Conservation (phyloP, 2,113 vertebrate species). For the Verasper variegatus region DNA sequence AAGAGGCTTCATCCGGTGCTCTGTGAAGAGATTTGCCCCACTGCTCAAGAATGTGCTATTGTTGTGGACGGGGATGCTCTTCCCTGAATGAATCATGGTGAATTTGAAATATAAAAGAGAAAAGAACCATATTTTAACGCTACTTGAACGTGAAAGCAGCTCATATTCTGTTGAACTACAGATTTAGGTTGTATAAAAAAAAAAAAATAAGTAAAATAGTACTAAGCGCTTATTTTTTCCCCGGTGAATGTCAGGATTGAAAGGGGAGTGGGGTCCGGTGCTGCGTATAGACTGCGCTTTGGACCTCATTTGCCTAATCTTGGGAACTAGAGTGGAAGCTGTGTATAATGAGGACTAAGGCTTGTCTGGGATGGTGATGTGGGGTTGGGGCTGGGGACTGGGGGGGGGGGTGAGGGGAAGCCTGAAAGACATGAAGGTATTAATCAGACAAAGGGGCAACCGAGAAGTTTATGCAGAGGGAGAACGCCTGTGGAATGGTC, state of each 20-base stretch:
- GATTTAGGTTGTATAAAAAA: conserved; percentile 19
- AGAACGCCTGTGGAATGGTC: conserved; percentile 79
- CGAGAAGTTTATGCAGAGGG: conserved; percentile 80
- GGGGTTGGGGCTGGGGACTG: conserved; percentile 7
- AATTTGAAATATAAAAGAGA: conserved; percentile 3
- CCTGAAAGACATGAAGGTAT: conserved; percentile 85
- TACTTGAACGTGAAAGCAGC: conserved; percentile 9
- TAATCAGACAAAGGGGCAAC: conserved; percentile 82
- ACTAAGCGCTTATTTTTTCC: conserved; percentile 51
- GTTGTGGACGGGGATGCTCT: conserved; percentile 49
- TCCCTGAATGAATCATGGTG: conserved; percentile 17
- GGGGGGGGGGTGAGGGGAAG: not conserved
- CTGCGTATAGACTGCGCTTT: conserved; percentile 76
- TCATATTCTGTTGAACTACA: conserved; percentile 14
- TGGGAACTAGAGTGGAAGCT: conserved; percentile 87
- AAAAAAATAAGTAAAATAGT: conserved; percentile 51
- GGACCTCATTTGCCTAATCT: conserved; percentile 88
- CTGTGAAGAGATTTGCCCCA: conserved; percentile 44
- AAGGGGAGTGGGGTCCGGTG: conserved; percentile 53
- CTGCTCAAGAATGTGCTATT: conserved; percentile 51
- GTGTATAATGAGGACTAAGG: conserved; percentile 82
- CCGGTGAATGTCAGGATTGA: conserved; percentile 55
- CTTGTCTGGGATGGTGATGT: conserved; percentile 73
- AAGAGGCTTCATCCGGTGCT: conserved; percentile 50
- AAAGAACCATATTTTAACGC: conserved; percentile 7